phyloP scores from a whole-genome alignment of 2,888 invertebrate genomes.

The Tipula unca region DNA sequence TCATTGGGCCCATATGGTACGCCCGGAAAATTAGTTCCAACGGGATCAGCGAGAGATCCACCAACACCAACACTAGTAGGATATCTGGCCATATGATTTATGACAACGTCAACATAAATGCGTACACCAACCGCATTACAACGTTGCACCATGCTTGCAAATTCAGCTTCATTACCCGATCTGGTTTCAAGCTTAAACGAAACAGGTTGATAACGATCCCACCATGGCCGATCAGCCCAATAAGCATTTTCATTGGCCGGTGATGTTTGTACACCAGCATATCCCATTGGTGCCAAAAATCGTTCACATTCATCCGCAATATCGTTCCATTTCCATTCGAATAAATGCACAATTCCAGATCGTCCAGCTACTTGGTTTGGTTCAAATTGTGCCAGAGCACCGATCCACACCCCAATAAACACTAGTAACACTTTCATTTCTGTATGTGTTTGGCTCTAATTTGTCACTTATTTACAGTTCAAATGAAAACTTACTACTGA shows the following conservation, averaged over 20 bases:
- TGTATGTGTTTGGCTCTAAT: not conserved
- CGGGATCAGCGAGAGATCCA: constrained; percentile 47
- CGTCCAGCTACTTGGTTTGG: constrained; percentile 42
- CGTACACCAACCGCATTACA: constrained; percentile 74
- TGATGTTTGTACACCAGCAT: constrained; percentile 57
- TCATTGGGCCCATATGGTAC: constrained; percentile 49
- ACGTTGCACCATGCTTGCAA: constrained; percentile 64
- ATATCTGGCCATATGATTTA: constrained; percentile 74
- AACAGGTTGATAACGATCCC: constrained; percentile 81
- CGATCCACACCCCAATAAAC: constrained; percentile 24
- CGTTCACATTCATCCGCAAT: constrained; percentile 72
- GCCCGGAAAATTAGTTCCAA: constrained; percentile 43
- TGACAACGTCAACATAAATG: constrained; percentile 73
- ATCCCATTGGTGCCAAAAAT: constrained; percentile 65
- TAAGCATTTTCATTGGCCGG: constrained; percentile 30
- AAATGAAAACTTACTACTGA: not conserved
- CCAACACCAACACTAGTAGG: constrained; percentile 34
- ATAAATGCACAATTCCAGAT: constrained; percentile 54
- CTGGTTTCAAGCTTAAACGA: constrained; percentile 66
- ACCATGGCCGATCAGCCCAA: constrained; percentile 66
- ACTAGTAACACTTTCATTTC: not conserved
- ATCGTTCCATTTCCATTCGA: constrained; percentile 77
- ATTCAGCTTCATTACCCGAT: constrained; percentile 62
- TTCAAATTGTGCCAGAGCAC: constrained; percentile 33
- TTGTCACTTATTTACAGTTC: not conserved